A percentile compares a stretch with the other conserved stretches of the same genome.
phyloP scores from a whole-genome alignment of 1,140 invertebrate genomes.

The Danaus melanippus region DNA sequence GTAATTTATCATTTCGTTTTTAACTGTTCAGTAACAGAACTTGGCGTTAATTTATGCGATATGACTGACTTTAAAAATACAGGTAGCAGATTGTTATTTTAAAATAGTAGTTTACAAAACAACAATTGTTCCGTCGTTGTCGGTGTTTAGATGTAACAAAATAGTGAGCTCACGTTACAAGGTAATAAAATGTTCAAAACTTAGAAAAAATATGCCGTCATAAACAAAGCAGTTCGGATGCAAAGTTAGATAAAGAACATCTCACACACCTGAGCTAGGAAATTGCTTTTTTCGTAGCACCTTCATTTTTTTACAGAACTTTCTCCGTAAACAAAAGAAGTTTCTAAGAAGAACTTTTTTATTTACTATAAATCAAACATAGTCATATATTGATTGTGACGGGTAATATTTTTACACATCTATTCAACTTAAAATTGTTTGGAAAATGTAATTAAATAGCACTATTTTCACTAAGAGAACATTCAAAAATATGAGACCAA shows the following conservation, averaged over 20 bases:
- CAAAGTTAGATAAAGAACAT: constrained; percentile 72
- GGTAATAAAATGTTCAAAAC: constrained; percentile 71
- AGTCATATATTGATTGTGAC: no score
- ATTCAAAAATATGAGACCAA: no score
- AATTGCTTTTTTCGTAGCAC: constrained; percentile 72
- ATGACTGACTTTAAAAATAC: constrained; percentile 34
- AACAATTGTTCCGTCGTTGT: constrained; percentile 48
- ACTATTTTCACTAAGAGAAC: no score
- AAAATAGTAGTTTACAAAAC: constrained; percentile 58
- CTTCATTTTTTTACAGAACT: constrained; percentile 70
- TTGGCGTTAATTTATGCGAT: constrained; percentile 28
- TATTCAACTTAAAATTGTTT: no score
- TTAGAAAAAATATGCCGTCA: constrained; percentile 67
- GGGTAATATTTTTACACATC: no score
- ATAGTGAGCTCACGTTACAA: constrained; percentile 52
- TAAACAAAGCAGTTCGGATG: constrained; percentile 70
- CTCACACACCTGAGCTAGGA: constrained; percentile 71
- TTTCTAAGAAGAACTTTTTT: constrained; percentile 65
- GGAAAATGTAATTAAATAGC: no score
- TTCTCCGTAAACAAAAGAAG: constrained; percentile 70
- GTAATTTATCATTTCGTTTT: constrained; percentile 11
- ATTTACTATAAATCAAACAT: constrained; percentile 23
- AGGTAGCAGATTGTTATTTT: constrained; percentile 50
- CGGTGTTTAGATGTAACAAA: constrained; percentile 51
- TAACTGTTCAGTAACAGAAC: constrained; percentile 21